These are phyloP conservation scores for Malthinus seriepunctatus DNA, from an alignment of 2,888 invertebrate species.

Conservation along the genomic window DNA sequence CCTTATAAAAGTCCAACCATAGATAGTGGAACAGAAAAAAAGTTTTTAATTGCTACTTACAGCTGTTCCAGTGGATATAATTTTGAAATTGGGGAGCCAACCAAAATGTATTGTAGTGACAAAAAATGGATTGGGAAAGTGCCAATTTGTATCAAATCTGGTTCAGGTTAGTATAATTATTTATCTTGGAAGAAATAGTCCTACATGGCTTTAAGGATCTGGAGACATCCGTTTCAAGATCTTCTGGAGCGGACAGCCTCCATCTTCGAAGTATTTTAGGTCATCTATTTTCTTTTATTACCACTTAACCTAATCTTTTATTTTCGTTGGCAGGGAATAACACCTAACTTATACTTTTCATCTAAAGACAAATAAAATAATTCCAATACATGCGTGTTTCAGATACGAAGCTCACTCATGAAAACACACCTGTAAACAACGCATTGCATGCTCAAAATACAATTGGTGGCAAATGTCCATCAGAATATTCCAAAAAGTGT, in stretches of 20 bases:
- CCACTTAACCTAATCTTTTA: too few species aligned
- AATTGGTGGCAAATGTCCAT: slow-evolving; percentile 30
- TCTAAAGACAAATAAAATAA: too few species aligned
- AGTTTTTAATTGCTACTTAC: slow-evolving; percentile 62
- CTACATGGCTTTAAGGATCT: too few species aligned
- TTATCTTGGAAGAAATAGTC: too few species aligned
- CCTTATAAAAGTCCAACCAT: slow-evolving; percentile 12
- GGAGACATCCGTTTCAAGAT: too few species aligned
- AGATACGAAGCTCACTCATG: too few species aligned
- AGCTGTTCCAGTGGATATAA: slow-evolving; percentile 59
- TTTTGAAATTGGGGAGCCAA: slow-evolving; percentile 54
- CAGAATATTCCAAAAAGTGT: slow-evolving; percentile 45
- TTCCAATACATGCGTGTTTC: too few species aligned
- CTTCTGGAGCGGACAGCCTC: too few species aligned
- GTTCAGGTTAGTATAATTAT: slow-evolving; percentile 14
- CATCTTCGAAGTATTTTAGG: too few species aligned
- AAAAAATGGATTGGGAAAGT: slow-evolving; percentile 61
- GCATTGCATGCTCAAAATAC: neutral
- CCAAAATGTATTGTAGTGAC: slow-evolving; percentile 61
- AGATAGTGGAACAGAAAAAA: slow-evolving; percentile 50
- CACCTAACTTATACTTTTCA: too few species aligned
- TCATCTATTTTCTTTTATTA: neutral
- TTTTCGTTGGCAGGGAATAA: too few species aligned
- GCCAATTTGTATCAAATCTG: slow-evolving; percentile 54
- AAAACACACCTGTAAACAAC: neutral